Base-by-base conservation (phyloP, 1,140 invertebrate genomes). In the Carposina sasakii region DNA sequence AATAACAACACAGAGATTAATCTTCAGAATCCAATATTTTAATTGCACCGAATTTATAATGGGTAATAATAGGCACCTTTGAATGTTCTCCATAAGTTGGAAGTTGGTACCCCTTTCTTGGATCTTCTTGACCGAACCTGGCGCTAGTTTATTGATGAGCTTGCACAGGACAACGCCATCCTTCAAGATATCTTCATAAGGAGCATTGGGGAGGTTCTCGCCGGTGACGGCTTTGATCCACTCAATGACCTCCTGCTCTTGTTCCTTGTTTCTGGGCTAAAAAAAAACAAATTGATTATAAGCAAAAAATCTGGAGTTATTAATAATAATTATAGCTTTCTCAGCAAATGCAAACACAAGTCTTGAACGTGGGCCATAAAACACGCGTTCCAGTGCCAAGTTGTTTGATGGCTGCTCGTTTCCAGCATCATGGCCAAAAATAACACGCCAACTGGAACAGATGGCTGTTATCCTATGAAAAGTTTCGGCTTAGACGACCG, bases 71-170 rank as follows among this genome's bases (percentile, higher is more conserved):
- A 24, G 12, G 2, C 50, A 81, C 90, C 94, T 91, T 79, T 97
- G 95, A 66, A 99, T 94, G 77, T 99, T 99, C 85, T 99, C 97
- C 97, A 99, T 99, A 56, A 99, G 88, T 63, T 98, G 97, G 85
- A 99, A 99, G 63, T 98, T 98, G 19, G 96, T 97, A 62, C 97
- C 97, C 65, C 93, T 96, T 33, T 92, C 90, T 82, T 98, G 96
- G 52, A 99, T 98, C 83, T 98, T 99, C 76, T 96, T 97, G 0
- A 99, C 93, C 2, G 93, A 95, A n/a, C 94, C 95, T 1, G 98
- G 97, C 1, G 91, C 88, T 43, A 99, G 87, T 88, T 98, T 98
- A 85, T 99, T 99, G 72, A 96, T 95, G 8, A 99, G 85, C 65
- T 98, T 94, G 87, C 97, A 99, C 2, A 99, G 87, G 37, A 98